A percentile compares a stretch with the other conserved stretches of the same genome.
Evolutionary conservation across 2,797 vertebrate genomes (phyloP).

Genomic region (Dipus sagitta): DNA sequence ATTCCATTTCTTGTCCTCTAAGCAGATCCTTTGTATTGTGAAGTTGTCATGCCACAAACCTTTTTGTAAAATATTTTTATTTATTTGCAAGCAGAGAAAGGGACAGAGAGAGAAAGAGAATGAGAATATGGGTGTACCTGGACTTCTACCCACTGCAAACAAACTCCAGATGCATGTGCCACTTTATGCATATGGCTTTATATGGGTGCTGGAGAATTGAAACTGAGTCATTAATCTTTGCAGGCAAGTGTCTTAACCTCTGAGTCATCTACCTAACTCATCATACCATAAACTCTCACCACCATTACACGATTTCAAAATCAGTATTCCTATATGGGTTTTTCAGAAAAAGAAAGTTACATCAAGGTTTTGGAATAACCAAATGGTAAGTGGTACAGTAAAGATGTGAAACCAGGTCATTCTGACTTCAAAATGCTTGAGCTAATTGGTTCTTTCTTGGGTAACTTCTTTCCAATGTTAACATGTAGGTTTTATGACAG

Average conservation of each 20-base stretch:
- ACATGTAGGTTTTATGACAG: not conserved
- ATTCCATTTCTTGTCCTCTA: not conserved
- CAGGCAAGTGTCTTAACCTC: too few relatives aligned
- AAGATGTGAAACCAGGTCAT: conserved; percentile 56
- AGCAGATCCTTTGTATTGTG: not conserved
- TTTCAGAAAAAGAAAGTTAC: conserved; percentile 48
- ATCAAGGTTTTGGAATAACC: conserved; percentile 37
- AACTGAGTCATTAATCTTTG: too few relatives aligned
- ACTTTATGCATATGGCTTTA: too few relatives aligned
- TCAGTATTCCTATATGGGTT: conserved; percentile 39
- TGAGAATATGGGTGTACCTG: too few relatives aligned
- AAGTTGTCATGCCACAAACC: conserved; percentile 23
- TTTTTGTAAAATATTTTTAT: not conserved
- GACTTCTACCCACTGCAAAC: too few relatives aligned
- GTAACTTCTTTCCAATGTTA: not conserved
- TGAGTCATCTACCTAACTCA: too few relatives aligned
- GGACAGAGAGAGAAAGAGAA: too few relatives aligned
- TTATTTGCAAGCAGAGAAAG: too few relatives aligned
- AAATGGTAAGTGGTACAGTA: conserved; percentile 38
- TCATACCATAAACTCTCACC: conserved; percentile 9
- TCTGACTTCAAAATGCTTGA: conserved; percentile 4
- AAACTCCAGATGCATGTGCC: too few relatives aligned
- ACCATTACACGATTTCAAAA: conserved; percentile 21
- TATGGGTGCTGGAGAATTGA: too few relatives aligned
- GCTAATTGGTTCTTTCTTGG: not conserved